Conservation (phyloP, 1,140 invertebrate genomes). For the Psix sp. region DNA sequence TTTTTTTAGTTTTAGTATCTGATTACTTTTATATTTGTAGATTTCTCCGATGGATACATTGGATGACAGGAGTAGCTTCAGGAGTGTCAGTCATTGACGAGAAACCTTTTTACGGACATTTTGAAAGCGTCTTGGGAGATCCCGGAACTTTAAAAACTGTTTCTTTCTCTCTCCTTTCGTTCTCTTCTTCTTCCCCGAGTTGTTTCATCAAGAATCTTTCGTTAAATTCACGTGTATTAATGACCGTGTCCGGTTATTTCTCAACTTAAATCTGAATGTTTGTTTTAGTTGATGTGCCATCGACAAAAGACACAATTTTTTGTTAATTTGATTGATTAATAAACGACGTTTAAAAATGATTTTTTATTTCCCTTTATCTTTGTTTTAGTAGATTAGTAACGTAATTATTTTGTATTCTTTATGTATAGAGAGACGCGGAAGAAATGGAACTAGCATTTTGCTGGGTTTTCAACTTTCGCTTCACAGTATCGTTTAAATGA, state of each 20-base stretch:
- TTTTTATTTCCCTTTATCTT: not conserved
- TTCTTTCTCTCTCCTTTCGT: constrained; percentile 19
- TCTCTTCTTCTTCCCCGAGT: constrained; percentile 10
- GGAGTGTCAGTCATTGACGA: constrained; percentile 68
- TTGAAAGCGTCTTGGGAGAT: constrained; percentile 20
- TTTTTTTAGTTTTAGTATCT: not conserved
- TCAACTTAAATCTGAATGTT: constrained; percentile 32
- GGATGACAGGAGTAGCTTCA: constrained; percentile 64
- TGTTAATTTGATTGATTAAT: constrained; percentile 56
- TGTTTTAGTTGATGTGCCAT: constrained; percentile 12
- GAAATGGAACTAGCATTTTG: not conserved
- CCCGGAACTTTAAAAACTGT: constrained; percentile 21
- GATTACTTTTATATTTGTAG: constrained; percentile 62
- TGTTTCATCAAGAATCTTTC: constrained; percentile 7
- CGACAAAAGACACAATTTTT: constrained; percentile 30
- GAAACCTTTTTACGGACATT: constrained; percentile 35
- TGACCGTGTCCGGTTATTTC: constrained; percentile 25
- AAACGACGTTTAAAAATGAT: constrained; percentile 29
- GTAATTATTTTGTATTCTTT: no score
- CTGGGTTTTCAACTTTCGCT: constrained; percentile 11
- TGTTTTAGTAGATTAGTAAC: no score
- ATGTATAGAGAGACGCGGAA: not conserved
- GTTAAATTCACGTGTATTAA: constrained; percentile 16
- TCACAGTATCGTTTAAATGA: not conserved
- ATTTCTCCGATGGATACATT: constrained; percentile 69